phyloP scores from a whole-genome alignment of 2,888 invertebrate species.

The Lordiphosa andalusiaca region DNA sequence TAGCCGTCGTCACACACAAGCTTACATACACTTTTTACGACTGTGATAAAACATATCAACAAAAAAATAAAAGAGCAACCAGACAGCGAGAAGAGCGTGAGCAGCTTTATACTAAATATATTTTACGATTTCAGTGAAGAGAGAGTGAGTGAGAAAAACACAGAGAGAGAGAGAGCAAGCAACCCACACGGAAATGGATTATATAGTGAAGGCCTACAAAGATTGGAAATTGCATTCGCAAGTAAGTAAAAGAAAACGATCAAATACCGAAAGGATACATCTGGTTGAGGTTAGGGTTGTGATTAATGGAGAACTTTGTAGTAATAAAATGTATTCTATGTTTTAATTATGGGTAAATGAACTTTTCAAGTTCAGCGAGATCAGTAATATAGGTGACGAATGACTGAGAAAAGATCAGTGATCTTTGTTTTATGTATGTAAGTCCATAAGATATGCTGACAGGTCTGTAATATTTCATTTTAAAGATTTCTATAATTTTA shows the following conservation, averaged over 20 bases:
- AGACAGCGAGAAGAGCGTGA: slow-evolving; percentile 35
- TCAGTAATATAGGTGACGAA: too few relatives aligned
- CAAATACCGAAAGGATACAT: neutral
- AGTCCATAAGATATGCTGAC: too few relatives aligned
- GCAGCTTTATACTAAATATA: slow-evolving; percentile 20
- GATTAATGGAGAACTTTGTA: too few relatives aligned
- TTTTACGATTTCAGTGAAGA: slow-evolving; percentile 46
- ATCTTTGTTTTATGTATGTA: too few relatives aligned
- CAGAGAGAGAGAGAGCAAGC: slow-evolving; percentile 18
- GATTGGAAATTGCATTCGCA: slow-evolving; percentile 80
- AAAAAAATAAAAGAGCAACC: slow-evolving; percentile 11
- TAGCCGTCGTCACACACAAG: slow-evolving; percentile 10
- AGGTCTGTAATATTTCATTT: too few relatives aligned
- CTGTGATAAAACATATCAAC: slow-evolving; percentile 16
- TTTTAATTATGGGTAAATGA: too few relatives aligned
- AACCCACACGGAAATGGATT: slow-evolving; percentile 76
- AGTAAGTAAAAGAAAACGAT: slow-evolving; percentile 56
- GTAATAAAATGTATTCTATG: too few relatives aligned
- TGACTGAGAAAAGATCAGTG: too few relatives aligned
- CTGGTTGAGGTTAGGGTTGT: slow-evolving; percentile 29
- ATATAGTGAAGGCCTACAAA: slow-evolving; percentile 79
- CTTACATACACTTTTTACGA: slow-evolving; percentile 5
- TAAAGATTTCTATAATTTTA: too few relatives aligned
- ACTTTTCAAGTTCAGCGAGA: too few relatives aligned
- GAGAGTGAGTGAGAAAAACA: slow-evolving; percentile 31